Evolutionary conservation across 2,888 invertebrate genomes (phyloP), one percentile per base, ranked within the genome.

Genomic region (Luperina testacea): DNA sequence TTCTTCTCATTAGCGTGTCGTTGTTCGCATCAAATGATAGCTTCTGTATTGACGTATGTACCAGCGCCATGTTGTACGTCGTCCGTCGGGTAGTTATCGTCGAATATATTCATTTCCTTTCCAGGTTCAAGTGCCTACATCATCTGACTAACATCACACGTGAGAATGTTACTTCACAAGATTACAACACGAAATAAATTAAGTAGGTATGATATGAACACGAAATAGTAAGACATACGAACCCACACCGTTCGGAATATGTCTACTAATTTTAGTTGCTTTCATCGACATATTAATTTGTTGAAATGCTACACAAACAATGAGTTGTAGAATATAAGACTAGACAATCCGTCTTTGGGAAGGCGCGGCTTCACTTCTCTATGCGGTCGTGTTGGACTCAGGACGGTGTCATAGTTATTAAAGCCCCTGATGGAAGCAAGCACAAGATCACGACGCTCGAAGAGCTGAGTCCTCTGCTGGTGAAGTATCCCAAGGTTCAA

Each of bases 51-150:
- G 6, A 53, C n/a, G 2, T 53, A 24, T 45, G 15, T 15, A 38
- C 17, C 15, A 9, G 4, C 42, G 38, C 17, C 11, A 17, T 38
- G 11, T 15, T 13, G 42, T 13, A 48, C 5, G 2, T 48, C 32
- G 2, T 24, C n/a, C 13, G 15, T n/a, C 20, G 15, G 45, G 57
- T n/a, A 69, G 17, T 27, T 42, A 48, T 48, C 38, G 38, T 53
- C 15, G 13, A 76, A 77, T 77, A 48, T 20, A 53, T 57, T 57
- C 48, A 53, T 77, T 57, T 51, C 15, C 20, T 61, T 1, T 64
- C 61, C 61, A 57, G 27, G n/a, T 57, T 15, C 13, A 51, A 32
- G 38, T 42, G 20, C 8, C 15, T 20, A 53, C 75, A 24, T 67
- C 20, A n/a, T 24, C 53, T 57, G 38, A 24, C 15, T 24, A 68